These are phyloP conservation scores for Meandrina meandrites DNA, from an alignment of 92 coral and sea anemone genomes.

Conservation along the genomic window DNA sequence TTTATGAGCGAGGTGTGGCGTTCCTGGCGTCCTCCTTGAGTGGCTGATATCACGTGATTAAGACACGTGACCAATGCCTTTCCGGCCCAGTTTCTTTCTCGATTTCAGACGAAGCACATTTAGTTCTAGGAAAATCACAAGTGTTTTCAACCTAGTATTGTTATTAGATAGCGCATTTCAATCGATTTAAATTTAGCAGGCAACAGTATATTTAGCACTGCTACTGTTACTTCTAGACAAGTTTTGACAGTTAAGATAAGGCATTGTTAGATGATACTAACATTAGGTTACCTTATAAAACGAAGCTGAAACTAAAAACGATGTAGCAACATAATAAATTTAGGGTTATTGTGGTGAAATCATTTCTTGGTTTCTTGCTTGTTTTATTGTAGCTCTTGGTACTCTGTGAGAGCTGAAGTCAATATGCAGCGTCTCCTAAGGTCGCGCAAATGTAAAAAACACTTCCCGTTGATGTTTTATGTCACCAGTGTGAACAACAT, in stretches of 20 bases:
- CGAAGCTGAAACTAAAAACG: not conserved
- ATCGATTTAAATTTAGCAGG: not conserved
- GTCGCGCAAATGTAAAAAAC: too few relatives aligned
- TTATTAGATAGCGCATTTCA: too few relatives aligned
- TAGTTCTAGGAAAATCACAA: not conserved
- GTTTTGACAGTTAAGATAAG: not conserved
- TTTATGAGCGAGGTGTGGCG: constrained; percentile 94
- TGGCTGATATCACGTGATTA: constrained; percentile 49
- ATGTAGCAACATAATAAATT: not conserved
- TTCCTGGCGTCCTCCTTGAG: constrained; percentile 92
- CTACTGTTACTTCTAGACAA: not conserved
- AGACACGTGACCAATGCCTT: not conserved
- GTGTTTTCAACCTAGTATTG: not conserved
- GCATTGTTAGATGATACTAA: not conserved
- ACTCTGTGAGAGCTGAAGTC: not conserved
- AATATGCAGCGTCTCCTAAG: not conserved
- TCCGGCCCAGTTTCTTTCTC: not conserved
- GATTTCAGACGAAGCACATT: not conserved
- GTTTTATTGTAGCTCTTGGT: not conserved
- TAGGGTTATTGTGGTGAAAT: constrained; percentile 15
- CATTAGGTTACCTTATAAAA: not conserved
- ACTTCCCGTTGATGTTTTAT: too few relatives aligned
- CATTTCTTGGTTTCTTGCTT: not conserved
- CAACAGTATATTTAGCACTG: not conserved
- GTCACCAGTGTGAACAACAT: too few relatives aligned